A percentile compares a stretch with the other conserved stretches of the same genome.
These are phyloP conservation scores for Pangasianodon hypophthalmus DNA, from an alignment of 2,113 vertebrate genomes.

Conservation along the genomic window DNA sequence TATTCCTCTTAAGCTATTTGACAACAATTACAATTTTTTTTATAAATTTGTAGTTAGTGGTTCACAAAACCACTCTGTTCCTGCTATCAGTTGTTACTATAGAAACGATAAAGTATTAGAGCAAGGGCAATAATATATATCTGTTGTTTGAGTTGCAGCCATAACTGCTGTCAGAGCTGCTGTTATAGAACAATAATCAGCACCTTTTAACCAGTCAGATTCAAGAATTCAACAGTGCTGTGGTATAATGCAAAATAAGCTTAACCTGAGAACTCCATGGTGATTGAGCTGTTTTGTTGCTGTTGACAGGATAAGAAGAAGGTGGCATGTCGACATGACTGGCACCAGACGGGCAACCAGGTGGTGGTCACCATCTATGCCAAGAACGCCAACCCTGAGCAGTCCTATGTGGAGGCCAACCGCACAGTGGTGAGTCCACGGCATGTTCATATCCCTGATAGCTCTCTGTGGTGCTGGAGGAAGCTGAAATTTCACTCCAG, in stretches of 20 bases:
- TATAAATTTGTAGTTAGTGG: neutral
- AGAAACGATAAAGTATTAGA: neutral
- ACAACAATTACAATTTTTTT: neutral
- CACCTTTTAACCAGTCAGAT: neutral
- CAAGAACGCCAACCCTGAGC: constrained; percentile 81
- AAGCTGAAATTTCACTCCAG: neutral
- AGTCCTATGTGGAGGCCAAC: constrained; percentile 83
- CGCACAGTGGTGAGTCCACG: constrained; percentile 79
- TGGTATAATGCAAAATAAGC: neutral
- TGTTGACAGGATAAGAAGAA: constrained; percentile 79
- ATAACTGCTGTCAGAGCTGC: neutral
- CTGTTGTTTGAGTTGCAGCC: neutral
- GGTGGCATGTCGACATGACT: constrained; percentile 88
- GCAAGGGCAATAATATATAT: neutral
- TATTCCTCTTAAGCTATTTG: neutral
- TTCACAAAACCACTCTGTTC: neutral
- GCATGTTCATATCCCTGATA: neutral
- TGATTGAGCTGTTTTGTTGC: constrained; percentile 3
- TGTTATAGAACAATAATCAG: neutral
- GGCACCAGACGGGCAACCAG: constrained; percentile 88
- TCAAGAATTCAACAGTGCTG: neutral
- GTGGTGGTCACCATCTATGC: constrained; percentile 89
- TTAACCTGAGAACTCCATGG: neutral
- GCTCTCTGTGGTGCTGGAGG: neutral
- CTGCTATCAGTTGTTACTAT: neutral